Evolutionary conservation across 53 echinoderm and acorn worm genomes (phyloP), one percentile per base, ranked within the genome.

Genomic region (Mesocentrotus franciscanus): DNA sequence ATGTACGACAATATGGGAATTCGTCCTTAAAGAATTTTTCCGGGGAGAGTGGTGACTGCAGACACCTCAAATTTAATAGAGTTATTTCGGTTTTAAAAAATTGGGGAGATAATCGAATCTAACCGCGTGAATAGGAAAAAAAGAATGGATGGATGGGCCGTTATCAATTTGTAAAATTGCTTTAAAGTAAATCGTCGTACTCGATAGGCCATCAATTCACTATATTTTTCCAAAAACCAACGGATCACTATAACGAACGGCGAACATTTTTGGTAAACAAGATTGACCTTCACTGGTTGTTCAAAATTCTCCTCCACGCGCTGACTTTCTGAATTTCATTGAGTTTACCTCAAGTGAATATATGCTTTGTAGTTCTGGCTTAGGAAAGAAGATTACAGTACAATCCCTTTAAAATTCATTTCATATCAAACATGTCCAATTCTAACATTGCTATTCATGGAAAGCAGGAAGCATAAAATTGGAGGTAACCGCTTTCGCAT

Each of bases 401-500:
- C 81, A 42, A 81, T 81, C 20, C 36, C 8, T 42, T 81, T 39
- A 29, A 39, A 81, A 42, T 8, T 14, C 78, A 34, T 34, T 78
- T 32, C 32, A 9, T 81, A 64, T 64, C 64, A 64, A 64, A 64
- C 20, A 64, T 81, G 76, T 76, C 39, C 8, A 81, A 81, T 39
- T 16, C 18, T 4, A 81, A 39, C 81, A 91, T 35, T 59, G 22
- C 20, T 91, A 91, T 91, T 91, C 91, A 91, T 91, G 64, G 35
- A 62, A 91, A 15, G 8, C 64, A 91, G 61, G 22, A 34, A 66
- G 91, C 91, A 34, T 24, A 36, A 91, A 64, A 91, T 91, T 91
- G 91, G 10, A 87, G 9, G 56, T 59, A 58, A 87, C 87, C 87
- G 17, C 87, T 27, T 57, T 87, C 87, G 27, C 57, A 16, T 11